Conservation (phyloP, 1,140 invertebrate species). For the Brachionus rubens region DNA sequence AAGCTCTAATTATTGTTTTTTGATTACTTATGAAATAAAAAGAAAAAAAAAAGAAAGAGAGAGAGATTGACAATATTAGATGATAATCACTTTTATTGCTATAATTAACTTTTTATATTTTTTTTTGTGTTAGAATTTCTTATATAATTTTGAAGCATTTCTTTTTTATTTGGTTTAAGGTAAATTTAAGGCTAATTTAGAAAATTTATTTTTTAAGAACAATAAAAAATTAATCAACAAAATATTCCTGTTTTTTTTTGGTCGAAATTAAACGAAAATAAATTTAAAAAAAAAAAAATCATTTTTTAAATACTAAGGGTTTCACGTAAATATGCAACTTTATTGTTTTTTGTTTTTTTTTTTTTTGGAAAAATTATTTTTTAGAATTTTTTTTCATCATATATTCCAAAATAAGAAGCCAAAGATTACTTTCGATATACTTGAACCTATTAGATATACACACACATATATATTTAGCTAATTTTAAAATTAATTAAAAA, state of each 20-base stretch:
- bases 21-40: constrained; percentile 21
- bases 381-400: neutral
- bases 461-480: too few relatives aligned
- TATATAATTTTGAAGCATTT: neutral
- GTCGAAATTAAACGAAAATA: constrained; percentile 10
- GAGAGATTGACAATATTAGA: constrained; percentile 41
- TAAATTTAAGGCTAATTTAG: constrained; percentile 4
- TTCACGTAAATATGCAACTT: neutral
- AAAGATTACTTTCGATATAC: neutral
- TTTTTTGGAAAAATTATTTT: neutral
- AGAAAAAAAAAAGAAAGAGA: constrained; percentile 14
- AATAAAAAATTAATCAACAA: constrained; percentile 38
- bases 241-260: neutral
- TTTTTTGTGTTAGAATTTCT: neutral
- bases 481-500: constrained; percentile 31
- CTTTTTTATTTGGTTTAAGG: neutral
- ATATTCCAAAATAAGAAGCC: neutral
- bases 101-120: constrained; percentile 40
- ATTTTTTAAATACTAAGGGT: neutral
- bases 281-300: too few relatives aligned
- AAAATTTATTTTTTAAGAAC: constrained; percentile 5
- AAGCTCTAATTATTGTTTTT: constrained; percentile 14
- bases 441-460: neutral
- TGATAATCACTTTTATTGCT: constrained; percentile 35
- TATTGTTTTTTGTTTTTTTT: neutral